These are phyloP conservation scores for Unio delphinus DNA, from an alignment of 2,888 invertebrate species.

Conservation along the genomic window DNA sequence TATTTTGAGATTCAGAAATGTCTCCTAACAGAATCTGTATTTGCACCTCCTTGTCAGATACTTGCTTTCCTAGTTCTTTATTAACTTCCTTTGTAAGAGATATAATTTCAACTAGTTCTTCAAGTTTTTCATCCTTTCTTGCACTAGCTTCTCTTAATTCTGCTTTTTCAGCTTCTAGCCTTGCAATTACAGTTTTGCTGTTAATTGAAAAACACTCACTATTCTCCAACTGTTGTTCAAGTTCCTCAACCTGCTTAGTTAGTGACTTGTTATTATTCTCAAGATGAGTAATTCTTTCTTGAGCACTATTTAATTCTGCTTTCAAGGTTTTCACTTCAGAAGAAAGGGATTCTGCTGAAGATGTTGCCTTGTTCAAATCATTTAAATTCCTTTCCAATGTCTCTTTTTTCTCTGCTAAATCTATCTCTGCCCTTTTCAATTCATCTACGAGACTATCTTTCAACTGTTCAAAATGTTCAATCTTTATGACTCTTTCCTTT, in stretches of 20 bases:
- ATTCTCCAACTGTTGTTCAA: no score
- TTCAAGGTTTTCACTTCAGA: no score
- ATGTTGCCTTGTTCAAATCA: conserved; percentile 5
- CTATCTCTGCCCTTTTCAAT: background rate
- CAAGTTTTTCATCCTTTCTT: background rate
- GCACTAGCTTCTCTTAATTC: conserved; percentile 3
- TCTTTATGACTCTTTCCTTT: conserved; percentile 4
- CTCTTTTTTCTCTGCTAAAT: conserved; percentile 2
- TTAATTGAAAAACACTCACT: no score
- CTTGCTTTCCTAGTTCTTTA: conserved; percentile 8
- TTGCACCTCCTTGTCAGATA: conserved; percentile 8
- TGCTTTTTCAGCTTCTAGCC: conserved; percentile 2
- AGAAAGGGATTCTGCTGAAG: no score
- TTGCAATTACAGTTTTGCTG: no score
- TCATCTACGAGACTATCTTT: background rate
- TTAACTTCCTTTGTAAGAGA: conserved; percentile 8
- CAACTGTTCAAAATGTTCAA: background rate
- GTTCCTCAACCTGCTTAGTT: no score
- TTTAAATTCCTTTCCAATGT: background rate
- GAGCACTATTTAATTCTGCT: no score
- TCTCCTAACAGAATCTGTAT: conserved; percentile 5
- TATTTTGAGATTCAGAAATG: conserved; percentile 6
- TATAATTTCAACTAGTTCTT: conserved; percentile 7
- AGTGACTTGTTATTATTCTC: no score
- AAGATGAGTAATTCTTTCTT: no score